phyloP scores from a whole-genome alignment of 1,140 invertebrate species.

The Brachionus rotundiformis region DNA sequence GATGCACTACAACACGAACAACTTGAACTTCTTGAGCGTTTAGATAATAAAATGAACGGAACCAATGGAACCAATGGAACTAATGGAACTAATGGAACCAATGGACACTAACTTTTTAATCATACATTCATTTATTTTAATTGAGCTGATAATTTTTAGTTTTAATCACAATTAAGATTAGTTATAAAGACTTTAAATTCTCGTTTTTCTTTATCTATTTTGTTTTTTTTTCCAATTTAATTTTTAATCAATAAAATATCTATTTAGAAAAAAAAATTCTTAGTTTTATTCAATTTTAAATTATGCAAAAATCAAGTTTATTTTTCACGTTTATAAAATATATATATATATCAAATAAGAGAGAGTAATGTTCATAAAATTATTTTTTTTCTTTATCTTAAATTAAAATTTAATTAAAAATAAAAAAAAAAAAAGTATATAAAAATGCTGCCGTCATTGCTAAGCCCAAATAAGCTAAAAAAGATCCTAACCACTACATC shows the following conservation, averaged over 20 bases:
- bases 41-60: conserved; percentile 24
- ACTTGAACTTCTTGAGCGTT: neutral
- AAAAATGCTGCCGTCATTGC: conserved; percentile 16
- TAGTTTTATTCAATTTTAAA: neutral
- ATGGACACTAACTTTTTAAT: neutral
- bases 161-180: conserved; percentile 11
- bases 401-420: neutral
- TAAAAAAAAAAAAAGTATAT: neutral
- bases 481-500: neutral
- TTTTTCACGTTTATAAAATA: neutral
- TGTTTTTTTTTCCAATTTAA: neutral
- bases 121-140: neutral
- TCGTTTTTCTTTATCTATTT: neutral
- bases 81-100: neutral
- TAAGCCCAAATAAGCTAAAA: conserved; percentile 1
- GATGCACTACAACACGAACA: conserved; percentile 39
- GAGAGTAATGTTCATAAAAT: neutral
- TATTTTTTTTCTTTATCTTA: neutral
- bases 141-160: conserved; percentile 14
- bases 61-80: conserved; percentile 1
- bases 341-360: neutral
- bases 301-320: neutral
- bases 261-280: neutral
- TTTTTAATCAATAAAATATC: neutral
- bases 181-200: neutral